Percentiles rank a stretch among this genome's conserved stretches.
Conservation (phyloP, 2,888 invertebrate genomes). For the Drosophila paranaensis region DNA sequence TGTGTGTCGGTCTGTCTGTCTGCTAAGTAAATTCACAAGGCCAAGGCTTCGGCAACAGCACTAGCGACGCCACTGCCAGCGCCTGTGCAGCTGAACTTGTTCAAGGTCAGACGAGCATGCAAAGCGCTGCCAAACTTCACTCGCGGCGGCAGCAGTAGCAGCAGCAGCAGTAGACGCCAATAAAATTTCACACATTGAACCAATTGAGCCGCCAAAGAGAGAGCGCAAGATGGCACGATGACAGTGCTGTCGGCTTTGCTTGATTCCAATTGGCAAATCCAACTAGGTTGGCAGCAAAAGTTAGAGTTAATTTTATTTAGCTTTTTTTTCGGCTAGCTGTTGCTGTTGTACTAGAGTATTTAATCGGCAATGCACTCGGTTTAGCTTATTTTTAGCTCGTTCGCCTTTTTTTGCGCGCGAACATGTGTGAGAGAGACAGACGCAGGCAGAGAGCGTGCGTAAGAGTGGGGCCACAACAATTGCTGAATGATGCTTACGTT, state of each 20-base stretch:
- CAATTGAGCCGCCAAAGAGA: constrained; percentile 10
- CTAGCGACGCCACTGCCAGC: constrained; percentile 6
- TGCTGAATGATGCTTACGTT: constrained; percentile 27
- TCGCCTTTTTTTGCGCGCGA: neutral
- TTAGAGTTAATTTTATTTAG: neutral
- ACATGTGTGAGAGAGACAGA: neutral
- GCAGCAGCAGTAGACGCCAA: constrained; percentile 14
- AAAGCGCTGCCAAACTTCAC: constrained; percentile 55
- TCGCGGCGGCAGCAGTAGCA: constrained; percentile 26
- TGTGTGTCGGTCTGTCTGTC: constrained; percentile 4
- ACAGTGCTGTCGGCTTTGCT: neutral
- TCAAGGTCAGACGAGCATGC: constrained; percentile 74
- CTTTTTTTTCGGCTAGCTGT: neutral
- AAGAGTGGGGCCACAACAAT: constrained; percentile 13
- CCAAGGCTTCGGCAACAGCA: constrained; percentile 47
- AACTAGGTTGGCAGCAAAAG: neutral
- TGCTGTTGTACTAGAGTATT: neutral
- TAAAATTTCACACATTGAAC: constrained; percentile 38
- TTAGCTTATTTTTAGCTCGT: constrained; percentile 2
- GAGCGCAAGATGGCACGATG: constrained; percentile 3
- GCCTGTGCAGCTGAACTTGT: constrained; percentile 67
- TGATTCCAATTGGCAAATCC: neutral
- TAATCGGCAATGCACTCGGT: neutral
- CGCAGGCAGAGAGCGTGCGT: neutral
- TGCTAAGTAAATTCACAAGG: constrained; percentile 42